Percentiles rank a stretch among this genome's conserved stretches.
phyloP scores from a whole-genome alignment of 2,797 vertebrate genomes.

The Protonibea diacanthus region DNA sequence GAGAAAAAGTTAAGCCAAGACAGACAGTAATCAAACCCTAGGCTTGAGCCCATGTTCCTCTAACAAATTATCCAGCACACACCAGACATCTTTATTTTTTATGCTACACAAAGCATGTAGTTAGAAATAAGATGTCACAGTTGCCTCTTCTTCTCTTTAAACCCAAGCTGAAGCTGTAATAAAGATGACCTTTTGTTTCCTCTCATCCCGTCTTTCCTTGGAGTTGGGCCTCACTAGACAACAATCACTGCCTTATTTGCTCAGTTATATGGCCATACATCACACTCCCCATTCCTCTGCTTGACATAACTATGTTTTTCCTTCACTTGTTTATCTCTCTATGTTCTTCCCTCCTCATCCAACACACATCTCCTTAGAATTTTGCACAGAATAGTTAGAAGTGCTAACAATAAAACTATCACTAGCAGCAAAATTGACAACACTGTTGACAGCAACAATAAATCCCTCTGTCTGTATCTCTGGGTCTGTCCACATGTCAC shows the following conservation, averaged over 20 bases:
- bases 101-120: constrained; percentile 13
- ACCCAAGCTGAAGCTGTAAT: constrained; percentile 26
- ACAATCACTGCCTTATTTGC: constrained; percentile 58
- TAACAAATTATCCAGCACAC: not conserved
- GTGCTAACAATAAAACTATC: not conserved
- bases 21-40: not conserved
- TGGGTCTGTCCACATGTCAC: constrained; percentile 40
- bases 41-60: not conserved
- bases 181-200: constrained; percentile 61
- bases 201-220: constrained; percentile 17
- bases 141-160: constrained; percentile 14
- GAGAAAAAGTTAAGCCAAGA: not conserved
- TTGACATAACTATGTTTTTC: constrained; percentile 5
- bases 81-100: not conserved
- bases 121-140: constrained; percentile 43
- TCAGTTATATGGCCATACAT: constrained; percentile 19
- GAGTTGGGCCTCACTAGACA: constrained; percentile 31
- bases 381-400: not conserved
- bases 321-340: constrained; percentile 8
- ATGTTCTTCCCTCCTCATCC: not conserved
- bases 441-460: constrained; percentile 40
- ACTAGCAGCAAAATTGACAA: not conserved
- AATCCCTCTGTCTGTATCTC: constrained; percentile 29
- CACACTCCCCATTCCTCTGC: not conserved
- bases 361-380: not conserved